Conservation (phyloP, 2,888 invertebrate genomes). For the Tanypteryx hageni region DNA sequence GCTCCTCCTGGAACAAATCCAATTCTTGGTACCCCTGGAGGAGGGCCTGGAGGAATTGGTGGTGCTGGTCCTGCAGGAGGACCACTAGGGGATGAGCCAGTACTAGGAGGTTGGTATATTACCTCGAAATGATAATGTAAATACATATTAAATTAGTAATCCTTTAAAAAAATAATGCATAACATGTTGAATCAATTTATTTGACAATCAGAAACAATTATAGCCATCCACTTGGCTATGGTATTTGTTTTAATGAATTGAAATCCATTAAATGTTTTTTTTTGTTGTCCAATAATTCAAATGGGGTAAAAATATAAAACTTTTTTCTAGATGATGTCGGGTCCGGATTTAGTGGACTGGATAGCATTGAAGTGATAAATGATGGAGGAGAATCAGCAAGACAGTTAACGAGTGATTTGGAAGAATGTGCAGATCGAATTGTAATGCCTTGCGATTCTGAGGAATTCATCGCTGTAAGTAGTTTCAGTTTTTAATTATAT, state of each 20-base stretch:
- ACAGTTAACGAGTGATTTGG: constrained; percentile 74
- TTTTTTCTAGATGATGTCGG: constrained; percentile 48
- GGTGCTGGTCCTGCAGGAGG: constrained; percentile 55
- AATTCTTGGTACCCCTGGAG: background rate
- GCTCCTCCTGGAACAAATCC: constrained; percentile 1
- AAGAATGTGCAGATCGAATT: constrained; percentile 83
- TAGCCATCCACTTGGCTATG: background rate
- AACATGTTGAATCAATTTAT: too few species aligned
- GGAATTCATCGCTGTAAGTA: constrained; percentile 83
- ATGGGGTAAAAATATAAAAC: background rate
- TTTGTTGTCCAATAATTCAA: background rate
- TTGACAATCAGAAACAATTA: too few species aligned
- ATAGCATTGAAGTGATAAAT: constrained; percentile 10
- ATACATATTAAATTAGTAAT: too few species aligned
- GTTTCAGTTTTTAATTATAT: too few species aligned
- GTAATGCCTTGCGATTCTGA: constrained; percentile 91
- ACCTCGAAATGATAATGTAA: too few species aligned
- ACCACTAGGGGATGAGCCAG: background rate
- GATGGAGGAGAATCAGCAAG: constrained; percentile 73
- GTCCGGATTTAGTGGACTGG: constrained; percentile 31
- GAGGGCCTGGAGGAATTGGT: constrained; percentile 36
- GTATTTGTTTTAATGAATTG: background rate
- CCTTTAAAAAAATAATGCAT: too few species aligned
- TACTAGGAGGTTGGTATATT: constrained; percentile 4
- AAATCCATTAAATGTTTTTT: background rate